phyloP scores from a whole-genome alignment of 2,888 invertebrate species.

The Lysandra bellargus region DNA sequence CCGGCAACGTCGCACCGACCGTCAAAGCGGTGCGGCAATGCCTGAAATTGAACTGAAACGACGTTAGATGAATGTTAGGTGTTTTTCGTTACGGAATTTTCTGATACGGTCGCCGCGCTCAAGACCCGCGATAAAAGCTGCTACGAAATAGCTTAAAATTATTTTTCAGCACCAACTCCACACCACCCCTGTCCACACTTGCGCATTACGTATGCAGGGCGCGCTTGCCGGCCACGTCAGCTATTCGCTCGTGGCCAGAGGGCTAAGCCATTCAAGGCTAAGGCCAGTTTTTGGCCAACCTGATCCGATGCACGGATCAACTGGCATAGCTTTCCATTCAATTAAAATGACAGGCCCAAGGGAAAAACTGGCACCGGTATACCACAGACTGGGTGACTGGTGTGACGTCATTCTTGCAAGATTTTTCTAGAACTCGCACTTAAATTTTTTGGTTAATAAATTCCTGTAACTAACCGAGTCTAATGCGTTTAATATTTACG shows the following conservation, averaged over 20 bases:
- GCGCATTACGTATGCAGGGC: constrained; percentile 78
- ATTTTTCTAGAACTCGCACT: background rate
- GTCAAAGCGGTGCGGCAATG: too few relatives aligned
- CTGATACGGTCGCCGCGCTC: too few relatives aligned
- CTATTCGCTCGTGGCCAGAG: constrained; percentile 79
- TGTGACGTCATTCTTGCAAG: constrained; percentile 4
- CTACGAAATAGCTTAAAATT: too few relatives aligned
- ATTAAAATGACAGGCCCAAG: constrained; percentile 32
- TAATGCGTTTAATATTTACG: too few relatives aligned
- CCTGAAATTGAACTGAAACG: too few relatives aligned
- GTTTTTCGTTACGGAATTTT: too few relatives aligned
- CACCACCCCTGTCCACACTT: constrained; percentile 39
- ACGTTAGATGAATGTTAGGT: too few relatives aligned
- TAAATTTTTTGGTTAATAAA: background rate
- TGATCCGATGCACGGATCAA: constrained; percentile 57
- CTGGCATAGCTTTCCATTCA: constrained; percentile 35
- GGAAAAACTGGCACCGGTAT: constrained; percentile 24
- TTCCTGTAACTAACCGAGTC: background rate
- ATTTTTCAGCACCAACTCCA: constrained; percentile 37
- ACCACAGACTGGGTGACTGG: constrained; percentile 23
- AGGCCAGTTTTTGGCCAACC: constrained; percentile 78
- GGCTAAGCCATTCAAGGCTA: constrained; percentile 81
- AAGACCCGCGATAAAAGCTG: too few relatives aligned
- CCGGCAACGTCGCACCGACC: too few relatives aligned
- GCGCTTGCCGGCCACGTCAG: constrained; percentile 77